A percentile compares a stretch with the other conserved stretches of the same genome.
These are phyloP conservation scores for Anabacerthia variegaticeps DNA, from an alignment of 2,797 vertebrate genomes.

Conservation along the genomic window DNA sequence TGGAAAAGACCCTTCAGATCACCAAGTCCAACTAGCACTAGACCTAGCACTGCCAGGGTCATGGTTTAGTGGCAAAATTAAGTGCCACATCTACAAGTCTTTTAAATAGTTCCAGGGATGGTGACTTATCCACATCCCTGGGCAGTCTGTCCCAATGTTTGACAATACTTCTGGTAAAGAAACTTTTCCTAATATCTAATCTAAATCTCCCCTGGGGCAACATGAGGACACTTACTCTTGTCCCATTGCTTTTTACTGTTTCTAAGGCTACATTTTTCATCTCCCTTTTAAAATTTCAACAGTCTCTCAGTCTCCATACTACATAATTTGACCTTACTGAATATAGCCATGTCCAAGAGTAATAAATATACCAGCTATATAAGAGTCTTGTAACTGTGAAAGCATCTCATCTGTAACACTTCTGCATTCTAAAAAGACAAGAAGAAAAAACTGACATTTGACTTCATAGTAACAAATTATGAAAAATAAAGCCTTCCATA, in stretches of 20 bases:
- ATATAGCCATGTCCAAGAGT: background rate
- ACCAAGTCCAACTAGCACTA: background rate
- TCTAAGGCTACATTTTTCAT: background rate
- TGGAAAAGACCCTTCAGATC: background rate
- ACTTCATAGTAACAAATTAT: background rate
- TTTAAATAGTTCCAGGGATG: background rate
- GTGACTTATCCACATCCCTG: background rate
- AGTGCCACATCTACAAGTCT: background rate
- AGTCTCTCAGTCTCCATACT: background rate
- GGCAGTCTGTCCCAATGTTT: background rate
- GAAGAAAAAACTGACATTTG: background rate
- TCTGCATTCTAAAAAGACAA: background rate
- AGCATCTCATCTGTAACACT: background rate
- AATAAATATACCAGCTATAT: background rate
- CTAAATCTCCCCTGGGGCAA: background rate
- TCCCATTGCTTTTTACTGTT: background rate
- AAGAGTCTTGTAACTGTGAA: background rate
- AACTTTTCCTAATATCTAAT: background rate
- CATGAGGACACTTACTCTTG: background rate
- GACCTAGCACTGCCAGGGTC: background rate
- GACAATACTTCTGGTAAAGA: background rate
- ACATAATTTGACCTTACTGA: background rate
- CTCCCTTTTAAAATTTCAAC: background rate
- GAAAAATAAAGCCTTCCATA: background rate
- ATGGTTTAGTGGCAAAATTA: background rate